Percentiles rank a stretch among this genome's conserved stretches.
Conservation (phyloP, 2,113 vertebrate species). For the Asarcornis scutulata region DNA sequence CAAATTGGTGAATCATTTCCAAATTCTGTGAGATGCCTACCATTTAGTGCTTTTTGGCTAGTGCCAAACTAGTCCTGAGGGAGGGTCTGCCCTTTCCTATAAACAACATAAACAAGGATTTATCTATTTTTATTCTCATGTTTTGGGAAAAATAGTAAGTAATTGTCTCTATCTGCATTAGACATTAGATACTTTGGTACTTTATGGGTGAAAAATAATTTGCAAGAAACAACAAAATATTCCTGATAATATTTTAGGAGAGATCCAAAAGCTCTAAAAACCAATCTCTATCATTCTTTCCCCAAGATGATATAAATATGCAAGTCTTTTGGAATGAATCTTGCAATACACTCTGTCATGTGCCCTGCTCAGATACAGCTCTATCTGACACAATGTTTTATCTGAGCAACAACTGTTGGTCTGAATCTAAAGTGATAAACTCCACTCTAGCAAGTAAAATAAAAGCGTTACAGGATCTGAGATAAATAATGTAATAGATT, state of each 20-base stretch:
- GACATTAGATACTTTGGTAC: not conserved
- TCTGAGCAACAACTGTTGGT: not conserved
- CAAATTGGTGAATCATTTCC: not conserved
- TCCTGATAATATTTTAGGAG: not conserved
- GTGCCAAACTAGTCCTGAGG: not conserved
- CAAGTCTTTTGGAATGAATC: not conserved
- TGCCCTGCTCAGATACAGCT: not conserved
- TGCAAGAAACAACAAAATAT: not conserved
- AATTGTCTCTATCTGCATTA: not conserved
- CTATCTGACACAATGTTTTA: not conserved
- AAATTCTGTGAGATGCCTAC: not conserved
- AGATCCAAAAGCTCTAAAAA: not conserved
- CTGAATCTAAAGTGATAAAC: not conserved
- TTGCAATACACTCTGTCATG: not conserved
- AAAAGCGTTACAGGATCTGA: not conserved
- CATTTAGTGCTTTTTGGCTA: not conserved
- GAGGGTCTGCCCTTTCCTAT: not conserved
- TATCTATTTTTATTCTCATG: constrained; percentile 4
- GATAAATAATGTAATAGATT: not conserved
- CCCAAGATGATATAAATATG: not conserved
- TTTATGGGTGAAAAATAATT: not conserved
- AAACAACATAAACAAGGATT: not conserved
- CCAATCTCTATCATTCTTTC: not conserved
- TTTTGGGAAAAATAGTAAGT: not conserved
- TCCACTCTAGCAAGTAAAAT: not conserved